phyloP scores from a whole-genome alignment of 2,113 vertebrate species.

The Ictalurus punctatus region DNA sequence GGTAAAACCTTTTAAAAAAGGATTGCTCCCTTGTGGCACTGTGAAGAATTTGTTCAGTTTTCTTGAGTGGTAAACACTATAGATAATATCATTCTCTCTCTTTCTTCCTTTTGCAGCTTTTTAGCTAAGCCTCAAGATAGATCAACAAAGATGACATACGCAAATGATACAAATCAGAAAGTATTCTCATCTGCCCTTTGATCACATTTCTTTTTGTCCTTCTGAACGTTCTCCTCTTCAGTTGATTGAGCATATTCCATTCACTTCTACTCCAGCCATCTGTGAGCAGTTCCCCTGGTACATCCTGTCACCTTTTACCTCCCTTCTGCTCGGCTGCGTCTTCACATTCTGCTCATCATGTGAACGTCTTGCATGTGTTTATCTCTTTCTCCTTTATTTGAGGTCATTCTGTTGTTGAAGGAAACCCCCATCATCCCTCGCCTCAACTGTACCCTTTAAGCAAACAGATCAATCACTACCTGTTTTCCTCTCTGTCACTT shows the following conservation, averaged over 20 bases:
- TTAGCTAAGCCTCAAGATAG: neutral
- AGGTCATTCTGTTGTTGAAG: conserved; percentile 58
- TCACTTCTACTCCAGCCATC: conserved; percentile 4
- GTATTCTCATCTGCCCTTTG: neutral
- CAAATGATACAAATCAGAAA: neutral
- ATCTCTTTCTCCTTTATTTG: conserved; percentile 13
- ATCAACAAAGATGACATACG: neutral
- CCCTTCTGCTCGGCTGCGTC: conserved; percentile 19
- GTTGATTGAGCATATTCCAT: conserved; percentile 1
- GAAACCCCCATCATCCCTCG: conserved; percentile 64
- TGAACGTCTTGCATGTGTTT: neutral
- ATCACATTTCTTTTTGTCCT: conserved; percentile 22
- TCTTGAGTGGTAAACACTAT: neutral
- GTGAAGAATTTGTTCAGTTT: neutral
- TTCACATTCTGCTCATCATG: neutral
- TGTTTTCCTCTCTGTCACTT: conserved; percentile 63
- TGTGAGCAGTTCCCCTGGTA: conserved; percentile 30
- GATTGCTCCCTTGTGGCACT: neutral
- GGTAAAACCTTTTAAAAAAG: neutral
- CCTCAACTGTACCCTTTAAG: conserved; percentile 64
- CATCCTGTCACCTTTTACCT: conserved; percentile 30
- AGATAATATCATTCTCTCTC: neutral
- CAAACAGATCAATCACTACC: conserved; percentile 72
- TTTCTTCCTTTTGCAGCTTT: neutral
- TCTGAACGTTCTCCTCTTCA: conserved; percentile 14